Evolutionary conservation across 2,888 invertebrate genomes (phyloP).

Genomic region (Subacronicta megacephala): DNA sequence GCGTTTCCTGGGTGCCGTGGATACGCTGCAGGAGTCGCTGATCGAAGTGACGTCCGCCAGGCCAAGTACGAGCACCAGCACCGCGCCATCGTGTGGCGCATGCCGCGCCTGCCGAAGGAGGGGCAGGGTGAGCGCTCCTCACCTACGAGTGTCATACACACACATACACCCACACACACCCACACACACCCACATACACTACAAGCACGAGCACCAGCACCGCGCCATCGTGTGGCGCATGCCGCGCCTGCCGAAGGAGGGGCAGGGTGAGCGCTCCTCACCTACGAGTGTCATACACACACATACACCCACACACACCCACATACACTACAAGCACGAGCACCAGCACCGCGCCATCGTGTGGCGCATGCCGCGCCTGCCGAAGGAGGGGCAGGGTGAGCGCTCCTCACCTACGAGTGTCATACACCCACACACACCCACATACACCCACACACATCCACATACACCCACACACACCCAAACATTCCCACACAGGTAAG

Average conservation of each 20-base stretch:
- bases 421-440: too few relatives aligned
- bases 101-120: constrained; percentile 98
- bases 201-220: constrained; percentile 99
- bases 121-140: constrained; percentile 94
- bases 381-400: constrained; percentile 99
- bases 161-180: too few relatives aligned
- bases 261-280: constrained; percentile 93
- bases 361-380: constrained; percentile 99
- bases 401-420: too few relatives aligned
- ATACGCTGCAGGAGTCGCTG: constrained; percentile 96
- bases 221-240: constrained; percentile 99
- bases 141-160: too few relatives aligned
- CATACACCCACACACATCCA: too few relatives aligned
- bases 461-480: too few relatives aligned
- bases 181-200: too few relatives aligned
- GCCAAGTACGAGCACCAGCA: constrained; percentile 99
- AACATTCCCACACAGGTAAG: too few relatives aligned
- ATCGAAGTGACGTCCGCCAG: constrained; percentile 98
- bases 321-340: constrained; percentile 99
- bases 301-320: too few relatives aligned
- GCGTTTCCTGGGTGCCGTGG: constrained; percentile 96
- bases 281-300: too few relatives aligned
- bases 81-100: constrained; percentile 99
- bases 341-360: constrained; percentile 99
- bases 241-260: constrained; percentile 98